These are phyloP conservation scores for Laupala kohalensis DNA, from an alignment of 1,140 invertebrate genomes.

Conservation along the genomic window DNA sequence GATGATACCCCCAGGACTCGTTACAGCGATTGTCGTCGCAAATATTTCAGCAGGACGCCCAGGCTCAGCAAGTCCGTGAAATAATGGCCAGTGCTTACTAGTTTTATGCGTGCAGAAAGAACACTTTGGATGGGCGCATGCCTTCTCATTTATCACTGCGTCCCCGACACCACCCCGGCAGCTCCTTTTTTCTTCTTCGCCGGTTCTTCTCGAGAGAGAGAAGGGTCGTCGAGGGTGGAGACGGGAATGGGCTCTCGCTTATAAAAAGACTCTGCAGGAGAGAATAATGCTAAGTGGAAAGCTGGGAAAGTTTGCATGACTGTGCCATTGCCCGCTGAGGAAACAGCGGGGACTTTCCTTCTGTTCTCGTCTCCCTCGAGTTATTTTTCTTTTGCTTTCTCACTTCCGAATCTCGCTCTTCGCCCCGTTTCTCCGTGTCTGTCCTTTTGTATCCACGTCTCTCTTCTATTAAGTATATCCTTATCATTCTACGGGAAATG, in stretches of 20 bases:
- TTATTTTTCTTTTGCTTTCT: not conserved
- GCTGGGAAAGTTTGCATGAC: not conserved
- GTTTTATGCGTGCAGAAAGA: slow-evolving; percentile 12
- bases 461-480: too few species aligned
- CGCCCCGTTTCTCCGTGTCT: not conserved
- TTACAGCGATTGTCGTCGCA: slow-evolving; percentile 7
- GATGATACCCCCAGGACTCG: slow-evolving; percentile 7
- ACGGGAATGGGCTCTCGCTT: not conserved
- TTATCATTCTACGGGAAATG: too few species aligned
- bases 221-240: not conserved
- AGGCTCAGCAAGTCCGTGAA: not conserved
- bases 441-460: not conserved
- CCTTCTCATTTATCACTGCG: not conserved
- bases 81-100: slow-evolving; percentile 2
- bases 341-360: too few species aligned
- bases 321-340: not conserved
- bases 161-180: not conserved
- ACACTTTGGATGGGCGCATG: slow-evolving; percentile 2
- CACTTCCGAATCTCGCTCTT: not conserved
- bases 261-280: not conserved
- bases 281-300: not conserved
- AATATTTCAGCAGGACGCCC: slow-evolving; percentile 2
- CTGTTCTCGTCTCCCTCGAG: too few species aligned
- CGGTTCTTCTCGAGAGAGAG: not conserved
- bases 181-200: not conserved